Base-by-base conservation (phyloP, 2,888 invertebrate genomes). In the Meghimatium bilineatum region DNA sequence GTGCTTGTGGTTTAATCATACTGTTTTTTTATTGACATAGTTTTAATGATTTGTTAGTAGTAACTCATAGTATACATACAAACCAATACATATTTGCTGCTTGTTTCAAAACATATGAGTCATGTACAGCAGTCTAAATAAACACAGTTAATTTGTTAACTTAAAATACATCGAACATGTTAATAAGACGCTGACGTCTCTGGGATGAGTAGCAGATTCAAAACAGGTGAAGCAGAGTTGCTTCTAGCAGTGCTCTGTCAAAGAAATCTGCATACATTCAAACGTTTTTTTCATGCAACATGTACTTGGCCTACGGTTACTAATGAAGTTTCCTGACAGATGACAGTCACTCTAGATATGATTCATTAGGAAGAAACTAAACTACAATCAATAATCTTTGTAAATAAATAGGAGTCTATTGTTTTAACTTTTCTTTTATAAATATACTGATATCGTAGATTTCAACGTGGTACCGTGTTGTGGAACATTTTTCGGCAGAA, bases 161-260 rank as follows among this genome's bases (percentile, higher is more conserved):
- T n/a, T n/a, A n/a, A n/a, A n/a, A n/a, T n/a, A n/a, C n/a, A n/a
- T n/a, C n/a, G n/a, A n/a, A n/a, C n/a, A n/a, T n/a, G n/a, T n/a
- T 85, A 23, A 69, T 74, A 80, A 91, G 90, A 29, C 76, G 38
- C 14, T 32, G 60, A 63, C 80, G 85, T 34, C 83, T 88, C 80
- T 72, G 82, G 77, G 17, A 52, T 36, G n/a, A 71, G 76, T 91
- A 91, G 75, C 89, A 88, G 29, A 86, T 86, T 91, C 91, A 88
- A 90, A 92, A 88, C 93, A 93, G 44, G 89, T 89, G 86, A 89
- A 89, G 87, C 93, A 94, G 81, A 91, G 91, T 78, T 90, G 91
- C 34, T 88, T 83, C n/a, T 88, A n/a, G n/a, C n/a, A n/a, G n/a
- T n/a, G n/a, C n/a, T n/a, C n/a, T n/a, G n/a, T n/a, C n/a, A n/a